Evolutionary conservation across 1,140 invertebrate species (phyloP).

Genomic region (Spodoptera litura): DNA sequence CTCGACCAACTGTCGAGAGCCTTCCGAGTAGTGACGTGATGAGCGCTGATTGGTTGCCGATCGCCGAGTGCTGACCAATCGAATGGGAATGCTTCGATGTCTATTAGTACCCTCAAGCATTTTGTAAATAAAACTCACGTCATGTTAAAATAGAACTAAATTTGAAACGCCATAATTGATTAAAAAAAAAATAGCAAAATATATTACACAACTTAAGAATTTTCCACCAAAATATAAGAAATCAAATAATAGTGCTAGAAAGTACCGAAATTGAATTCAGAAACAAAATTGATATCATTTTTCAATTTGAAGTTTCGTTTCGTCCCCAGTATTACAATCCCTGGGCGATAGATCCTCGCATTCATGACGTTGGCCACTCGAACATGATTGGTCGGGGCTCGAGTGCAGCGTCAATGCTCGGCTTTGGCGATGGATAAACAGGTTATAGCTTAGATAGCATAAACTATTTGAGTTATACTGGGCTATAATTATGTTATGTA

Average conservation of each 20-base stretch:
- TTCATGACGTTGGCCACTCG: slow-evolving; percentile 13
- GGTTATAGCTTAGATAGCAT: too few relatives aligned
- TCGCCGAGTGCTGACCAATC: slow-evolving; percentile 12
- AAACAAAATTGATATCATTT: slow-evolving; percentile 9
- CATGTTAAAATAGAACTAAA: not conserved
- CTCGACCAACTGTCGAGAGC: slow-evolving; percentile 13
- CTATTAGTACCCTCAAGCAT: slow-evolving; percentile 21
- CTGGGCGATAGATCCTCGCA: slow-evolving; percentile 13
- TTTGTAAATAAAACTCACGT: slow-evolving; percentile 15
- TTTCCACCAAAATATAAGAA: too few relatives aligned
- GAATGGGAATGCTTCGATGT: not conserved
- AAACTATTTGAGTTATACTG: too few relatives aligned
- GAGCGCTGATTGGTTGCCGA: slow-evolving; percentile 3
- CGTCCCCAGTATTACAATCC: not conserved
- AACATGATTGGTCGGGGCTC: slow-evolving; percentile 19
- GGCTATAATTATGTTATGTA: too few relatives aligned
- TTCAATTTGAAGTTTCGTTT: not conserved
- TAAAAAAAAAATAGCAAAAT: not conserved
- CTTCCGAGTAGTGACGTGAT: slow-evolving; percentile 20
- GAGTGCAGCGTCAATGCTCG: too few relatives aligned
- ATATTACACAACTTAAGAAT: too few relatives aligned
- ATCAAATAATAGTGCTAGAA: not conserved
- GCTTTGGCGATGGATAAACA: too few relatives aligned
- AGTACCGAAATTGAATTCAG: slow-evolving; percentile 4
- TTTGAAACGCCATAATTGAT: not conserved